Evolutionary conservation across 2,113 vertebrate species (phyloP).

Genomic region (Scomber scombrus): DNA sequence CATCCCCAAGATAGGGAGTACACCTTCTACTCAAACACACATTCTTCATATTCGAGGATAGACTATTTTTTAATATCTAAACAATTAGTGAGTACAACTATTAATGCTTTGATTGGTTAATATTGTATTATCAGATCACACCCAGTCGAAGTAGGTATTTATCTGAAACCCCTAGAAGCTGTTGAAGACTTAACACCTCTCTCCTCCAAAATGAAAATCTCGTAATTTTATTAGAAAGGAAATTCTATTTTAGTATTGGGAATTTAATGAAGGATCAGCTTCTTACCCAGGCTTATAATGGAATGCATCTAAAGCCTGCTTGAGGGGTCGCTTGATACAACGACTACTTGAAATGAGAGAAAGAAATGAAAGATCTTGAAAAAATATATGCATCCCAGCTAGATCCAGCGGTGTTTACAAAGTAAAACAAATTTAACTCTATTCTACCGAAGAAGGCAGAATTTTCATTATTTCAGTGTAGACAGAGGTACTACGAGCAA

Average conservation of each 20-base stretch:
- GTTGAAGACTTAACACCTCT: background rate
- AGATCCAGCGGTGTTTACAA: too few relatives aligned
- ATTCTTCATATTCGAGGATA: background rate
- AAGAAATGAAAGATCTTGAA: background rate
- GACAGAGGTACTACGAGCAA: constrained; percentile 4
- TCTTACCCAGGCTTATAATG: background rate
- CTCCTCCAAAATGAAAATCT: background rate
- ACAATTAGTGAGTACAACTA: background rate
- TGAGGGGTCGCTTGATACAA: background rate
- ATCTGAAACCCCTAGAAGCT: background rate
- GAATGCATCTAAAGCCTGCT: constrained; percentile 1
- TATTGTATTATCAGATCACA: constrained; percentile 1
- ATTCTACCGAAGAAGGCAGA: constrained; percentile 1
- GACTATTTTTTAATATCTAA: background rate
- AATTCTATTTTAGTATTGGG: constrained; percentile 11
- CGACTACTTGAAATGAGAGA: background rate
- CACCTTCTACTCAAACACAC: constrained; percentile 1
- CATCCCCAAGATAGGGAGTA: constrained; percentile 1
- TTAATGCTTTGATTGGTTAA: background rate
- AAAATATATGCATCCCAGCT: background rate
- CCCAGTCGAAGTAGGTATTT: background rate
- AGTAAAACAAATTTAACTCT: background rate
- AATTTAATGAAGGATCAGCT: constrained; percentile 2
- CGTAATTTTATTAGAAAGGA: background rate
- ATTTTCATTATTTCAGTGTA: background rate